phyloP scores from a whole-genome alignment of 2,113 vertebrate genomes.

The Holacanthus passer region DNA sequence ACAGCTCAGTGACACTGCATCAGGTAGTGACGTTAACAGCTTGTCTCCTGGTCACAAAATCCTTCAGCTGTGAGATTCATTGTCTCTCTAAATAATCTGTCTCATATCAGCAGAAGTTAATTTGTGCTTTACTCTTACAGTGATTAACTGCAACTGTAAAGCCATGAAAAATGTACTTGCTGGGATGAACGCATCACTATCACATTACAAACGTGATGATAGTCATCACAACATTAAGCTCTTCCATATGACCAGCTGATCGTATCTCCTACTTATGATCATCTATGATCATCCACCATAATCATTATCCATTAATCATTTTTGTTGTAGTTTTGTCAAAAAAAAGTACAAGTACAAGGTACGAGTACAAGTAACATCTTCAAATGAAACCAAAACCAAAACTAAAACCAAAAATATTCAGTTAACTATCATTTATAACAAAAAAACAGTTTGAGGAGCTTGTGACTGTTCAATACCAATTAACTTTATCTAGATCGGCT shows the following conservation, averaged over 20 bases:
- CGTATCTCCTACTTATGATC: no score
- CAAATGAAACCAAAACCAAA: not conserved
- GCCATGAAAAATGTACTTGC: not conserved
- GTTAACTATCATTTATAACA: not conserved
- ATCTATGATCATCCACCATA: no score
- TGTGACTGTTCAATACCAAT: no score
- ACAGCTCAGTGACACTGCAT: slow-evolving; percentile 23
- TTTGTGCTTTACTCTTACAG: not conserved
- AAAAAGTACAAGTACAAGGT: not conserved
- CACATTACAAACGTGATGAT: not conserved
- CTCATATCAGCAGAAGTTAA: not conserved
- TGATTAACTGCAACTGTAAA: no score
- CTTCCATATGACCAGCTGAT: not conserved
- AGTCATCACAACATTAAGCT: not conserved
- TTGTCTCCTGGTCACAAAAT: slow-evolving; percentile 4
- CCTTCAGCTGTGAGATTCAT: not conserved
- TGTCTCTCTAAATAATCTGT: slow-evolving; percentile 5
- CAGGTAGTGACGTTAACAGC: slow-evolving; percentile 39
- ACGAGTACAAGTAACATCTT: not conserved
- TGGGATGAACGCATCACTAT: not conserved
- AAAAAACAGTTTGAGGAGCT: not conserved
- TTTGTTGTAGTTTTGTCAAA: no score
- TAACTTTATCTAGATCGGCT: not conserved
- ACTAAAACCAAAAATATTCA: not conserved
- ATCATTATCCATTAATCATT: no score